These are phyloP conservation scores for Tupiocoris notatus DNA, from an alignment of 2,888 invertebrate species.

Conservation along the genomic window DNA sequence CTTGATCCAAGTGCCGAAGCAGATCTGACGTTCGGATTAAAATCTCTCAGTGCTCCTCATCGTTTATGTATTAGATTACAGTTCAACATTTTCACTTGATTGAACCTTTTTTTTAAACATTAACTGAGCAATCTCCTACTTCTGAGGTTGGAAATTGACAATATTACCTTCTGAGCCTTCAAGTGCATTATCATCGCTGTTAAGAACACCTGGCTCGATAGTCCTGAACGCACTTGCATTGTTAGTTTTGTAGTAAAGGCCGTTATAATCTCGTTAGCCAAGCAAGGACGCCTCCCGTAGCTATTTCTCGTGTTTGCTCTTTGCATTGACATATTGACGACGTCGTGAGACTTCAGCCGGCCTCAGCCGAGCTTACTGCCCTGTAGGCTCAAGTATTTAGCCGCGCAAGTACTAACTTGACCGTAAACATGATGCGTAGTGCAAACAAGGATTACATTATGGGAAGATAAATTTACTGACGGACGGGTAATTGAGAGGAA, in stretches of 20 bases:
- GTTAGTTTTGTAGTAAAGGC: slow-evolving; percentile 7
- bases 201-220: neutral
- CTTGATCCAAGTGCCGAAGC: too few species aligned
- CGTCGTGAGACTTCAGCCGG: neutral
- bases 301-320: neutral
- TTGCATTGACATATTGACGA: neutral
- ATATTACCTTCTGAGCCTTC: too few species aligned
- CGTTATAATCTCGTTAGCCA: slow-evolving; percentile 17
- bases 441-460: neutral
- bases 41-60: too few species aligned
- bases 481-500: too few species aligned
- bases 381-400: neutral
- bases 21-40: too few species aligned
- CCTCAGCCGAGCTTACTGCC: neutral
- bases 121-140: too few species aligned
- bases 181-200: neutral
- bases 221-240: neutral
- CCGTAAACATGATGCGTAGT: neutral
- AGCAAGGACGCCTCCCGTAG: neutral
- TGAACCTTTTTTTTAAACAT: too few species aligned
- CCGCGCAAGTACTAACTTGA: neutral
- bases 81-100: too few species aligned
- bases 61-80: too few species aligned
- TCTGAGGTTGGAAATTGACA: too few species aligned
- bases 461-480: neutral